A percentile compares a stretch with the other conserved stretches of the same genome.
phyloP scores from a whole-genome alignment of 2,113 vertebrate genomes.

The Planiliza haematocheilus region DNA sequence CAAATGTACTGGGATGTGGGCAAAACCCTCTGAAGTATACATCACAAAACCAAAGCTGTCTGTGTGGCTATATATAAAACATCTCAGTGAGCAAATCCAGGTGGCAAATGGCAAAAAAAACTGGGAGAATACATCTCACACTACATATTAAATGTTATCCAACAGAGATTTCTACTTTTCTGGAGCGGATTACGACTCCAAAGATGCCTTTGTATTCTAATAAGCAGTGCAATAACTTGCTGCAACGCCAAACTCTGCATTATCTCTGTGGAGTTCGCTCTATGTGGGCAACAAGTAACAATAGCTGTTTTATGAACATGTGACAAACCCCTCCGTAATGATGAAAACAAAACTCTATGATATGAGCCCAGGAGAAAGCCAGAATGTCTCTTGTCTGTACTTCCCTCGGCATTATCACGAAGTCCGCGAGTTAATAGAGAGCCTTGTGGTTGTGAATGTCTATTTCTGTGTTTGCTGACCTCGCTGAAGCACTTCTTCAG shows the following conservation, averaged over 20 bases:
- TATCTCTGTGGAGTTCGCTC: constrained; percentile 24
- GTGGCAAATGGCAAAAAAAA: too few relatives aligned
- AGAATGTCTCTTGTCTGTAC: background rate
- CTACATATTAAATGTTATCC: background rate
- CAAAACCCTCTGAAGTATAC: too few relatives aligned
- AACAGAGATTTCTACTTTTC: background rate
- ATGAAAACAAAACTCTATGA: background rate
- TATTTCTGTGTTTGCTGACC: constrained; percentile 78
- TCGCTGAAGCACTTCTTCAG: constrained; percentile 95
- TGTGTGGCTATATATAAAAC: too few relatives aligned
- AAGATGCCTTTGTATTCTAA: constrained; percentile 42
- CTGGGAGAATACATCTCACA: background rate
- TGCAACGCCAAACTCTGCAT: constrained; percentile 20
- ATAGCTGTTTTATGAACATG: constrained; percentile 6
- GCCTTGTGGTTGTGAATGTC: background rate
- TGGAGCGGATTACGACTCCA: constrained; percentile 6
- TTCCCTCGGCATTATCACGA: background rate
- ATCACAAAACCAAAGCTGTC: too few relatives aligned
- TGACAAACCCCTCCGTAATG: background rate
- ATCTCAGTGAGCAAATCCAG: too few relatives aligned
- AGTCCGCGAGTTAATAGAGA: background rate
- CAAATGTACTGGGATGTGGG: too few relatives aligned
- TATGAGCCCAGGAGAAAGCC: background rate
- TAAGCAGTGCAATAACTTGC: constrained; percentile 28
- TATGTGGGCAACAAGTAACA: constrained; percentile 13